phyloP scores from a whole-genome alignment of 2,797 vertebrate genomes.

The Micromesistius poutassou region DNA sequence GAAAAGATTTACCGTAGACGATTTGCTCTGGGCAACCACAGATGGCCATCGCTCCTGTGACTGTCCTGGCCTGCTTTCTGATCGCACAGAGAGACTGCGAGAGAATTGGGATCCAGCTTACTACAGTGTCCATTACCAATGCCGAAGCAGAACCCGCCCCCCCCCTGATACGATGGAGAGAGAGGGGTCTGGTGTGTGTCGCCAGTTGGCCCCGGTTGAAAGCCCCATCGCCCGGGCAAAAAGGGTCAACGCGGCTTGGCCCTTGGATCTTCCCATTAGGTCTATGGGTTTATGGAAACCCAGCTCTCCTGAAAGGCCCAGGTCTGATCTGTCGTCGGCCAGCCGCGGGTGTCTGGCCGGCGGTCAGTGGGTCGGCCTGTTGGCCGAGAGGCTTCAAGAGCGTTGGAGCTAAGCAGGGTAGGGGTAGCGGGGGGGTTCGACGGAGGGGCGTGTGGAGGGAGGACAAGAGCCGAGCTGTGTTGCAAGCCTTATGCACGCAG shows the following conservation, averaged over 20 bases:
- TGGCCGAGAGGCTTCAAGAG: slow-evolving; percentile 52
- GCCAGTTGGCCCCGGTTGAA: slow-evolving; percentile 55
- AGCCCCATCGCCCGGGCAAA: slow-evolving; percentile 42
- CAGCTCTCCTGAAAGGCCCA: slow-evolving; percentile 34
- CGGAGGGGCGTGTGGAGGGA: slow-evolving; percentile 21
- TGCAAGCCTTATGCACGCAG: slow-evolving; percentile 57
- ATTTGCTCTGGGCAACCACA: slow-evolving; percentile 8
- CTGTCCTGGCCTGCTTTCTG: background rate
- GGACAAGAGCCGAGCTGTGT: slow-evolving; percentile 69
- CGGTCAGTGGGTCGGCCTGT: slow-evolving; percentile 48
- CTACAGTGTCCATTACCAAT: slow-evolving; percentile 32
- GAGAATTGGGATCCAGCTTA: slow-evolving; percentile 11
- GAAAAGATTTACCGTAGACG: background rate
- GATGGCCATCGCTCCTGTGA: slow-evolving; percentile 18
- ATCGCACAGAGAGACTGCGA: slow-evolving; percentile 5
- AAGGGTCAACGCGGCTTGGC: slow-evolving; percentile 36
- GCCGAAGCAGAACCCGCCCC: slow-evolving; percentile 37
- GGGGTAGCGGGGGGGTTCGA: slow-evolving; percentile 5
- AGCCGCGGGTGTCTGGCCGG: slow-evolving; percentile 47
- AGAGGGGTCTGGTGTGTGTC: slow-evolving; percentile 27
- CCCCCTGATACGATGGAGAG: slow-evolving; percentile 34
- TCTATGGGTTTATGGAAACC: slow-evolving; percentile 45
- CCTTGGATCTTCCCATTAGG: slow-evolving; percentile 14
- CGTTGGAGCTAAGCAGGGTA: slow-evolving; percentile 25
- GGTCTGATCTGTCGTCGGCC: slow-evolving; percentile 50